These are phyloP conservation scores for Ammodytes marinus DNA, from an alignment of 2,113 vertebrate species.

Conservation along the genomic window DNA sequence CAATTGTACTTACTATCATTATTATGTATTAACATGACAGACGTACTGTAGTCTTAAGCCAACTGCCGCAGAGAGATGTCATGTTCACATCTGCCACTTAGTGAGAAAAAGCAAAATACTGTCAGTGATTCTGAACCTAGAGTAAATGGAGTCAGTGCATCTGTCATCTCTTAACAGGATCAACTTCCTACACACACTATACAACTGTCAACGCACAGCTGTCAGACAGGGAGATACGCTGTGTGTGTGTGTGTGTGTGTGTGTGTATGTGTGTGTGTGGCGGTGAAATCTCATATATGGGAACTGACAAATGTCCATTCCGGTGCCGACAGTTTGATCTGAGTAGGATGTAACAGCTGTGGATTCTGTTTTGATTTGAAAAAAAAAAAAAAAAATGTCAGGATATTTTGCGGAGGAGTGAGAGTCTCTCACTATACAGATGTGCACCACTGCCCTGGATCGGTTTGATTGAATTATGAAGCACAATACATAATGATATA, in stretches of 20 bases:
- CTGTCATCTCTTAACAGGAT: slow-evolving; percentile 50
- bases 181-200: not conserved
- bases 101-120: not conserved
- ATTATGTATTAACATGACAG: not conserved
- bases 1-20: not conserved
- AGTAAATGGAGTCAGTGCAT: slow-evolving; percentile 35
- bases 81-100: slow-evolving; percentile 16
- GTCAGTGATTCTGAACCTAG: slow-evolving; percentile 33
- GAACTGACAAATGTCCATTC: not conserved
- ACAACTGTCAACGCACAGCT: too few relatives aligned
- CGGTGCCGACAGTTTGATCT: not conserved
- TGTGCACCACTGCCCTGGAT: not conserved
- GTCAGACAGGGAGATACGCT: too few relatives aligned
- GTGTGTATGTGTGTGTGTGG: too few relatives aligned
- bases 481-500: not conserved
- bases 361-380: not conserved
- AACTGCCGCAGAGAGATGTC: not conserved
- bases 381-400: too few relatives aligned
- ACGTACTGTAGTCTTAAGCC: not conserved
- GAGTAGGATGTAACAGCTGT: not conserved
- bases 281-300: not conserved
- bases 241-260: too few relatives aligned
- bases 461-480: not conserved
- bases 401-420: too few relatives aligned
- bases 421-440: not conserved